These are phyloP conservation scores for Typhlichthys eigenmanni DNA, from an alignment of 2,797 vertebrate species.

Conservation along the genomic window DNA sequence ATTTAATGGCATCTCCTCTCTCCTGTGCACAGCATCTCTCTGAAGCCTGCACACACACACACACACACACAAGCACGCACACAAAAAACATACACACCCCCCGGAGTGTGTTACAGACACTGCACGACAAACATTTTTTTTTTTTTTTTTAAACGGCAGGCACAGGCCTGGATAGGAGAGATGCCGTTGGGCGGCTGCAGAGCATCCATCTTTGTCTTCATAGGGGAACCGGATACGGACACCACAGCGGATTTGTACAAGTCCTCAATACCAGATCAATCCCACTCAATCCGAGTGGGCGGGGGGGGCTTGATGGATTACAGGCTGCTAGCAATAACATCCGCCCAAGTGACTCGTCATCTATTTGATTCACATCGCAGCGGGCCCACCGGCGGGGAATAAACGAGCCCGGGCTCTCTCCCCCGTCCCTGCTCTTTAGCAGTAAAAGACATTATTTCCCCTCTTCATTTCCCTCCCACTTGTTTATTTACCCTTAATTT, in stretches of 20 bases:
- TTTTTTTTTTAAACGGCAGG: no score
- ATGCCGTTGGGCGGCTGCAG: neutral
- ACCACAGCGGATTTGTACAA: slow-evolving; percentile 49
- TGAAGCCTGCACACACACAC: slow-evolving; percentile 69
- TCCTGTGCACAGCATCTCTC: slow-evolving; percentile 76
- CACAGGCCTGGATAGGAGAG: neutral
- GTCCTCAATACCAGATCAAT: slow-evolving; percentile 54
- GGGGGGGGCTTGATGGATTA: slow-evolving; percentile 63
- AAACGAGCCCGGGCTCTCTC: slow-evolving; percentile 57
- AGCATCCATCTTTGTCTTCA: slow-evolving; percentile 21
- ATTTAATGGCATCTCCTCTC: slow-evolving; percentile 73
- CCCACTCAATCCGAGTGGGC: slow-evolving; percentile 49
- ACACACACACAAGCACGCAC: neutral
- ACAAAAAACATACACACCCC: neutral
- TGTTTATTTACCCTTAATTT: slow-evolving; percentile 76
- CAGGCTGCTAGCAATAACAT: slow-evolving; percentile 68
- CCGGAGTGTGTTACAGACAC: slow-evolving; percentile 4
- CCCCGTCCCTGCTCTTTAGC: slow-evolving; percentile 58
- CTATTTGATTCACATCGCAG: slow-evolving; percentile 72
- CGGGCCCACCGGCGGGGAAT: slow-evolving; percentile 61
- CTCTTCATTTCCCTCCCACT: slow-evolving; percentile 64
- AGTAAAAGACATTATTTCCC: slow-evolving; percentile 69
- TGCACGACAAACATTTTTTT: slow-evolving; percentile 6
- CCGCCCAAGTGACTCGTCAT: slow-evolving; percentile 75
- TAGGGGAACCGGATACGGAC: slow-evolving; percentile 38